Conservation (phyloP, 2,888 invertebrate genomes). For the Hydroisotoma schaefferi region DNA sequence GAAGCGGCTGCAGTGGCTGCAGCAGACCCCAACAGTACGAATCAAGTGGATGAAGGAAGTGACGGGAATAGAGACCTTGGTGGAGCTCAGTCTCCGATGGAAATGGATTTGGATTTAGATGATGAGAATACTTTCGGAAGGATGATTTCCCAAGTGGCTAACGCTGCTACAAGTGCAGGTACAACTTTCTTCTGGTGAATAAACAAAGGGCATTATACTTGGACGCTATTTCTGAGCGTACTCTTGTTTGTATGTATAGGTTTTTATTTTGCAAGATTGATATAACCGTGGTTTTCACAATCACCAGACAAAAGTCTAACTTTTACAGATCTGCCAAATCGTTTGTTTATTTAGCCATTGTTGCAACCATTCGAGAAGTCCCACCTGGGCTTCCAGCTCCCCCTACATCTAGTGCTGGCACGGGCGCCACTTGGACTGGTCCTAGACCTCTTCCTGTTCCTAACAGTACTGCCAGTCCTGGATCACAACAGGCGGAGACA, state of each 20-base stretch:
- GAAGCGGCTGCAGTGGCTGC: not conserved
- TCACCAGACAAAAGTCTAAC: too few relatives aligned
- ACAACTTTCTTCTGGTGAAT: too few relatives aligned
- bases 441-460: not conserved
- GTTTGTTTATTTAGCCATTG: slow-evolving; percentile 16
- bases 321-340: too few relatives aligned
- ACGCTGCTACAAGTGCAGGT: slow-evolving; percentile 37
- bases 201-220: too few relatives aligned
- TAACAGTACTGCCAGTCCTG: not conserved
- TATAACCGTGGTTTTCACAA: too few relatives aligned
- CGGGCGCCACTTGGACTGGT: not conserved
- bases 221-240: too few relatives aligned
- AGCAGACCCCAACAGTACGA: not conserved
- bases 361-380: slow-evolving; percentile 30
- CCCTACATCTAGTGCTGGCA: not conserved
- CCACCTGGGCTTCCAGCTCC: slow-evolving; percentile 9
- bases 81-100: slow-evolving; percentile 25
- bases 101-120: slow-evolving; percentile 41
- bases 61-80: not conserved
- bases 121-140: slow-evolving; percentile 34
- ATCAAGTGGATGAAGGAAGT: not conserved
- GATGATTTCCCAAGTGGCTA: slow-evolving; percentile 43
- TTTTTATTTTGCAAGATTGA: too few relatives aligned
- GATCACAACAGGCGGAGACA: not conserved
- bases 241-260: too few relatives aligned